phyloP scores from a whole-genome alignment of 2,888 invertebrate genomes.

The Tipula helvola region DNA sequence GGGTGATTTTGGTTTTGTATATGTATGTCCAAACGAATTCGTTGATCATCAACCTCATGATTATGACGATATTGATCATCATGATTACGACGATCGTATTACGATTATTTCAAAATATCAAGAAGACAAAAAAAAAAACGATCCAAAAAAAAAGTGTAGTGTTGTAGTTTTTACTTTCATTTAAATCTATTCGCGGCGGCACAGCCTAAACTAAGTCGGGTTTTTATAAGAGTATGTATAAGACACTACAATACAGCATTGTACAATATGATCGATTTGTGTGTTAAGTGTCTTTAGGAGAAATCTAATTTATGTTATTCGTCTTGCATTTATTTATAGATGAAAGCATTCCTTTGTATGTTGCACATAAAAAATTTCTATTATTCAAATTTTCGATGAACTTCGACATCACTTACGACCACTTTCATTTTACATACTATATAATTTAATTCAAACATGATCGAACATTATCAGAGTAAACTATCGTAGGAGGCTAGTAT shows the following conservation, averaged over 20 bases:
- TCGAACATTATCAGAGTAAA: neutral
- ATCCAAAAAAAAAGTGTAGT: no score
- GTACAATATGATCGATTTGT: neutral
- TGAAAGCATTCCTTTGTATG: neutral
- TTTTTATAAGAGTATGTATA: neutral
- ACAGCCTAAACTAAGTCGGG: neutral
- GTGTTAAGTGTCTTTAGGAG: neutral
- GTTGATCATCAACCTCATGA: neutral
- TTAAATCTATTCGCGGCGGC: neutral
- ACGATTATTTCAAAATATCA: neutral
- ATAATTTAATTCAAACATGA: neutral
- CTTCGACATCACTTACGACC: neutral
- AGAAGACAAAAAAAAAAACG: neutral
- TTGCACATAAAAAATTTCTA: neutral
- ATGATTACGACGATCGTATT: neutral
- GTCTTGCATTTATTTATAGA: neutral
- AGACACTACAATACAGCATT: neutral
- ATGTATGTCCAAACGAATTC: conserved; percentile 13
- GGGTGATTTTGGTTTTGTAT: conserved; percentile 20
- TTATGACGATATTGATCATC: neutral
- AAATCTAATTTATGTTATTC: neutral
- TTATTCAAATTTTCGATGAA: neutral
- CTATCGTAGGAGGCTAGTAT: neutral
- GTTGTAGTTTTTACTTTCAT: neutral
- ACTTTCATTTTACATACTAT: neutral